Base-by-base conservation (phyloP, 1,140 invertebrate species). In the Mercenaria mercenaria region DNA sequence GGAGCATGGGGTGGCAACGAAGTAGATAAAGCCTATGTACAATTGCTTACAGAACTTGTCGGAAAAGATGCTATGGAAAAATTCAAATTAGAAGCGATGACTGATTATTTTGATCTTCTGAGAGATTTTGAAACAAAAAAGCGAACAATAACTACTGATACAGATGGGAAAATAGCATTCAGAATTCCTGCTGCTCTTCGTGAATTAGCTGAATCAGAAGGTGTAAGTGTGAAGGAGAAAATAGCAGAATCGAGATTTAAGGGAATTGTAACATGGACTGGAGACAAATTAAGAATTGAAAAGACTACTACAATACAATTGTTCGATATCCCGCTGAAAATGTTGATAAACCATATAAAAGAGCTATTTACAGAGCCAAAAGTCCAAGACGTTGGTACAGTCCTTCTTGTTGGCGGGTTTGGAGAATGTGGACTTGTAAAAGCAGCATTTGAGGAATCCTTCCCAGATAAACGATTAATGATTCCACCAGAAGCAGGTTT, bases 371-470 rank as follows among this genome's bases (percentile, higher is more conserved):
- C 23, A 32, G 41, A 74, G 50, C 64, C 61, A 32, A 37, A 50
- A 3, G 1, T 85, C 0, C 6, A 74, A 47, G 34, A 52, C 2
- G 37, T 41, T 41, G 32, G 10, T 3, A 72, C n/a, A n/a, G 64
- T 91, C 13, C 39, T 91, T 18, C 47, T 91, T 23, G 90, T 91
- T n/a, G 90, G 90, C n/a, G 74, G 74, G n/a, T 77, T 77, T 15
- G 41, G 41, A 15, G 41, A 77, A 43, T 39, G 69, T 39, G 32
- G 1, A 10, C 32, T 74, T 10, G 69, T 74, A 39, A 23, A 74
- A 74, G 69, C 23, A 6, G 69, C 32, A 74, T 39, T 74, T 34
- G 15, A 41, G 34, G 32, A 41, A 39, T 26, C 23, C 15, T 50
- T 77, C 47, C 26, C 26, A 15, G 34, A 34, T 23, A 77, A n/a